These are phyloP conservation scores for Bufotes viridis DNA, from an alignment of 2,797 vertebrate species.

Conservation along the genomic window DNA sequence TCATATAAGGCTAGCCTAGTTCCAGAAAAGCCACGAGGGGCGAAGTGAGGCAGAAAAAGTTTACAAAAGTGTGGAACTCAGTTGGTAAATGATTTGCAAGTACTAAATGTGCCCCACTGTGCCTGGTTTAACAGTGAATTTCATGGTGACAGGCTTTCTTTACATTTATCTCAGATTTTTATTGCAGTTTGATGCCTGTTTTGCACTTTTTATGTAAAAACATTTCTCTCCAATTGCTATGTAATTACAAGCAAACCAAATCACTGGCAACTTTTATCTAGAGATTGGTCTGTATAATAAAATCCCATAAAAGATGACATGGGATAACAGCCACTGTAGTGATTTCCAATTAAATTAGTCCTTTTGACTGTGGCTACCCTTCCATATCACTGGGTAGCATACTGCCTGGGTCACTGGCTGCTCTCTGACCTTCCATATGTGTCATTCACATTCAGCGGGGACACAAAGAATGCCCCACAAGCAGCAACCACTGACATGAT, in stretches of 20 bases:
- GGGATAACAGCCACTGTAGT: neutral
- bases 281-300: neutral
- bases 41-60: too few relatives aligned
- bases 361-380: neutral
- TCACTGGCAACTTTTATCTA: neutral
- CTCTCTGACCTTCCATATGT: slow-evolving; percentile 35
- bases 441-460: slow-evolving; percentile 7
- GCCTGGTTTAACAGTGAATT: too few relatives aligned
- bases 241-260: neutral
- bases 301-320: slow-evolving; percentile 2
- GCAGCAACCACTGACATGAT: neutral
- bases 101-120: too few relatives aligned
- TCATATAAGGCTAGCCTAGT: too few relatives aligned
- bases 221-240: neutral
- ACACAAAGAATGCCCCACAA: slow-evolving; percentile 37
- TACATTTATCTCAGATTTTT: neutral
- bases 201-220: neutral
- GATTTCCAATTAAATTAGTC: slow-evolving; percentile 8
- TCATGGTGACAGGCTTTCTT: too few relatives aligned
- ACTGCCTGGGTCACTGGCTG: slow-evolving; percentile 40
- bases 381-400: slow-evolving; percentile 21
- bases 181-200: neutral
- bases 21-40: too few relatives aligned
- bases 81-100: too few relatives aligned
- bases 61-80: too few relatives aligned